A percentile compares a stretch with the other conserved stretches of the same genome.
phyloP scores from a whole-genome alignment of 2,888 invertebrate genomes.

The Microchrysa polita region DNA sequence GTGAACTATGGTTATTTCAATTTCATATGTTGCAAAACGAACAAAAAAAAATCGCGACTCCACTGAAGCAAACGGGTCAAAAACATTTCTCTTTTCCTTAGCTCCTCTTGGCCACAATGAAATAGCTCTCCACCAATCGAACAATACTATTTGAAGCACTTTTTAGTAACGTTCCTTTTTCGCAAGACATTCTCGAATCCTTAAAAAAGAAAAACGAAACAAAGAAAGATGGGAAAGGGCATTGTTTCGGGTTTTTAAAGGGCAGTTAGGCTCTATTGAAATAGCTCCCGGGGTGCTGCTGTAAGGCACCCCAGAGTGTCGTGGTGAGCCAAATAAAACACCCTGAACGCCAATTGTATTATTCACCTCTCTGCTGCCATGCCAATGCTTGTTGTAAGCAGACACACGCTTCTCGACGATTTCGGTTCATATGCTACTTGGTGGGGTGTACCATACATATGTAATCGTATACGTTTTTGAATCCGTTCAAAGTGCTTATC shows the following conservation, averaged over 20 bases:
- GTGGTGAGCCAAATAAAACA: constrained; percentile 65
- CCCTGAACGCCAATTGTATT: constrained; percentile 64
- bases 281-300: constrained; percentile 65
- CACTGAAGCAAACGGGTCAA: not conserved
- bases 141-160: constrained; percentile 20
- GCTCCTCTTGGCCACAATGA: constrained; percentile 7
- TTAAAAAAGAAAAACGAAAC: not conserved
- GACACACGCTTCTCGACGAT: constrained; percentile 6
- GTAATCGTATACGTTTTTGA: not conserved
- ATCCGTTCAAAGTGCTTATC: not conserved
- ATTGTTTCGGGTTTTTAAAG: constrained; percentile 65
- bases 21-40: not conserved
- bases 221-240: constrained; percentile 53
- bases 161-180: not conserved
- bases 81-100: not conserved
- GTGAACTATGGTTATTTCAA: too few relatives aligned
- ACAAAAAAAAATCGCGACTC: not conserved
- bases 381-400: constrained; percentile 6
- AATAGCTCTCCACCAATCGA: constrained; percentile 1
- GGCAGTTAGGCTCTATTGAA: constrained; percentile 64
- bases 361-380: constrained; percentile 52
- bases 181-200: constrained; percentile 15
- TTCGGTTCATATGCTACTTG: not conserved
- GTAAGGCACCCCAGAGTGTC: constrained; percentile 66
- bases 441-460: not conserved